A percentile compares a stretch with the other conserved stretches of the same genome.
These are phyloP conservation scores for Thamnophis sirtalis DNA, from an alignment of 2,113 vertebrate genomes.

Conservation along the genomic window DNA sequence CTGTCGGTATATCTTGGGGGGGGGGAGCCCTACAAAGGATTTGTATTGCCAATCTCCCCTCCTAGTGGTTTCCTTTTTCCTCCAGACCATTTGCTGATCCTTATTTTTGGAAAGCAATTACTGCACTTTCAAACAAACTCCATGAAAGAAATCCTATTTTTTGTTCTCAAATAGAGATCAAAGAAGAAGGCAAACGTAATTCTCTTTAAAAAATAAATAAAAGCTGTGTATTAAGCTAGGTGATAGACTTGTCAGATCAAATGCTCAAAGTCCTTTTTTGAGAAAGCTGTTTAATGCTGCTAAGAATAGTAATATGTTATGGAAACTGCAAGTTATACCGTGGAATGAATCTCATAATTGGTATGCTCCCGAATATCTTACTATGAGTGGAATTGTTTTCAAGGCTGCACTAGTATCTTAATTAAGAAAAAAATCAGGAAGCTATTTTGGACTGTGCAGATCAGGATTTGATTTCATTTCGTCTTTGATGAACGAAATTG, in stretches of 20 bases:
- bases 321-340: conserved; percentile 28
- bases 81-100: conserved; percentile 56
- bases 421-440: not conserved
- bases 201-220: conserved; percentile 52
- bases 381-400: not conserved
- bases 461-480: not conserved
- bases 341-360: conserved; percentile 33
- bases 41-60: conserved; percentile 52
- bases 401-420: not conserved
- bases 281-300: conserved; percentile 51
- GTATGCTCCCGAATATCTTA: conserved; percentile 18
- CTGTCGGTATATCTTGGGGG: not conserved
- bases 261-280: conserved; percentile 45
- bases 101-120: conserved; percentile 72
- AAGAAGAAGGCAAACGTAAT: conserved; percentile 71
- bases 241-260: conserved; percentile 57
- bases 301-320: conserved; percentile 52
- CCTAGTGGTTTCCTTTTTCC: conserved; percentile 57
- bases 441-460: not conserved
- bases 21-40: conserved; percentile 29
- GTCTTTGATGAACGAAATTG: not conserved
- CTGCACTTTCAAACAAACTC: conserved; percentile 72
- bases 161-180: conserved; percentile 67
- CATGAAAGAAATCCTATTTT: conserved; percentile 32
- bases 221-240: conserved; percentile 62